Percentiles rank a stretch among this genome's conserved stretches.
phyloP scores from a whole-genome alignment of 2,113 vertebrate species.

The Nycticebus coucang region DNA sequence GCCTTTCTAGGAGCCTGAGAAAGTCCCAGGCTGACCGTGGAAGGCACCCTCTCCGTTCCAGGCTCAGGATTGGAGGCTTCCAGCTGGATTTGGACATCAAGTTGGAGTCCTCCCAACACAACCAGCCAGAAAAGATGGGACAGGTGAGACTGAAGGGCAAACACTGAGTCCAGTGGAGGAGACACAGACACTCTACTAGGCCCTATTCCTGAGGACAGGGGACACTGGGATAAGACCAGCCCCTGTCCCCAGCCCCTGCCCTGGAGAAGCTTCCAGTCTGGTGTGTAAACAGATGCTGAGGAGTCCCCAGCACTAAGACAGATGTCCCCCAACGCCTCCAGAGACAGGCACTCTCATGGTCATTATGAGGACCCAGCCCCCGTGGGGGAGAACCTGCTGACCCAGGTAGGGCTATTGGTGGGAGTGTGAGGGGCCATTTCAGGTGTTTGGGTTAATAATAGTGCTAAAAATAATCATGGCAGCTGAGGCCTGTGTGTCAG shows the following conservation, averaged over 20 bases:
- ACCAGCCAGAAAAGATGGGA: neutral
- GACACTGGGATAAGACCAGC: neutral
- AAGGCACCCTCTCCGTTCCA: neutral
- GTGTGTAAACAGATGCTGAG: neutral
- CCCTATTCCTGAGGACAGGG: neutral
- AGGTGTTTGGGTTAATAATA: neutral
- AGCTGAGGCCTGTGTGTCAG: neutral
- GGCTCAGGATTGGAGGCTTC: neutral
- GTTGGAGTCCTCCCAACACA: neutral
- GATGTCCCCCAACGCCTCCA: neutral
- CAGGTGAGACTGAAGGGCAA: no score
- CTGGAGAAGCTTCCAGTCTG: neutral
- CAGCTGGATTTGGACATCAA: neutral
- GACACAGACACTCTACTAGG: neutral
- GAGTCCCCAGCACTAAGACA: neutral
- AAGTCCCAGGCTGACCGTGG: neutral
- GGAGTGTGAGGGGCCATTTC: neutral
- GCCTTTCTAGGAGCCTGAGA: neutral
- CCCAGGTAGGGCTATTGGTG: neutral
- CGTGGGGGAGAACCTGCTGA: neutral
- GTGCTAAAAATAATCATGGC: neutral
- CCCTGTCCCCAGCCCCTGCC: neutral
- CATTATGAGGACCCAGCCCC: neutral
- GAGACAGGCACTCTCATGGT: neutral
- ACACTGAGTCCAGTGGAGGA: neutral